phyloP scores from a whole-genome alignment of 2,888 invertebrate genomes.

The Drosophila cracens region DNA sequence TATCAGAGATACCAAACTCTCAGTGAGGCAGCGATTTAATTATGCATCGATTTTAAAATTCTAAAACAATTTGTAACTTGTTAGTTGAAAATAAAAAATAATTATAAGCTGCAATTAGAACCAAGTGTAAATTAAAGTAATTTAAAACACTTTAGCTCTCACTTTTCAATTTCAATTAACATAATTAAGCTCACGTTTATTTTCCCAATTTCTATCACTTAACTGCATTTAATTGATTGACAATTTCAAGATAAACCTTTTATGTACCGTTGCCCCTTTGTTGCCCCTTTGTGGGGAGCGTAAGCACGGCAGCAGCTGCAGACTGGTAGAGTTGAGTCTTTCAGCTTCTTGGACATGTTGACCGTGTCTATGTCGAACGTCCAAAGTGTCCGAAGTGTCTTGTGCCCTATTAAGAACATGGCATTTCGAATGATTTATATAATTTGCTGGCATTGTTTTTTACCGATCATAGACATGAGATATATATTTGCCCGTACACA shows the following conservation, averaged over 20 bases:
- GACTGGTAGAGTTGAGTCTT: constrained; percentile 27
- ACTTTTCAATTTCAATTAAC: neutral
- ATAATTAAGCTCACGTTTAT: neutral
- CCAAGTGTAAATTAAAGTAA: neutral
- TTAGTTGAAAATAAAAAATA: neutral
- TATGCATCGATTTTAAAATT: neutral
- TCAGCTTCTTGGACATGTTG: constrained; percentile 53
- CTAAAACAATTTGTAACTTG: neutral
- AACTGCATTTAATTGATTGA: constrained; percentile 53
- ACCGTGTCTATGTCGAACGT: constrained; percentile 65
- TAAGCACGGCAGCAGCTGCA: constrained; percentile 65
- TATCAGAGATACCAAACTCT: constrained; percentile 13
- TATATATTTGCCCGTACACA: constrained; percentile 16
- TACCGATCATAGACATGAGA: constrained; percentile 52
- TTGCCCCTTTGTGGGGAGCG: constrained; percentile 27
- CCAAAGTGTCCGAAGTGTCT: constrained; percentile 68
- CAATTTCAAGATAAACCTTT: constrained; percentile 52
- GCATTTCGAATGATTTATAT: constrained; percentile 77
- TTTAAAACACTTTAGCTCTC: neutral
- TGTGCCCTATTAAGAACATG: constrained; percentile 75
- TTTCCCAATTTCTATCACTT: constrained; percentile 6
- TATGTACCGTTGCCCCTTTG: constrained; percentile 7
- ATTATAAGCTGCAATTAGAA: neutral
- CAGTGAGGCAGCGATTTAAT: neutral
- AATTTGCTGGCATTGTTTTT: constrained; percentile 67